Base-by-base conservation (phyloP, 2,888 invertebrate species). In the Ornithoptera priamus region DNA sequence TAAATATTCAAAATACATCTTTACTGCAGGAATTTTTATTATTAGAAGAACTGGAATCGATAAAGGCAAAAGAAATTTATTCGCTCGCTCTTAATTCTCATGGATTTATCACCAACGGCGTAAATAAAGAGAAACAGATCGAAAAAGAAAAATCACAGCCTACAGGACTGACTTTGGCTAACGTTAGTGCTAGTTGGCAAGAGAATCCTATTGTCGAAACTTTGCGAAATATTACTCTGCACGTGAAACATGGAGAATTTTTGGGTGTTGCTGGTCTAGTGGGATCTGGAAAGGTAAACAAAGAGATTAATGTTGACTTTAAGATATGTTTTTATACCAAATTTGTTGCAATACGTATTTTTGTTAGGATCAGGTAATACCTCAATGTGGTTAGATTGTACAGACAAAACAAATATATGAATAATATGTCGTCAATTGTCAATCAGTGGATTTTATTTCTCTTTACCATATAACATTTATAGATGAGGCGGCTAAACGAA, bases 191-290 rank as follows among this genome's bases (percentile, higher is more conserved):
- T 67, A 80, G 89, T 65, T 93, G 93, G 93, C 82, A 82, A 59
- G 81, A 85, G 2, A 88, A 90, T 62, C 85, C 91, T 3, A 93
- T 93, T 18, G 92, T 93, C 17, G 92, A 95, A 63, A 94, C 94
- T 0, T 77, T 95, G 65, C 89, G 93, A 50, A 84, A 93, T 58
- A 78, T 95, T 6, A 89, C 86, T 22, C 75, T 95, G 0, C 88
- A 89, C 0, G 89, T 93, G 0, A 83, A 86, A 22, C 93, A 90
- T 57, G 94, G 94, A 53, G 93, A 94, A 75, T 89, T 95, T 67
- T 86, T 96, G 58, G 95, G 95, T 1, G 88, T 97, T 1, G 95
- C 96, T 58, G 97, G 97, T 18, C 93, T 95, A 53, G 96, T 97
- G 0, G 97, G 96, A n/a, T 87, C 95, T 7, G 97, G 97, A 68